Percentiles rank a stretch among this genome's conserved stretches.
These are phyloP conservation scores for Eurosta solidaginis DNA, from an alignment of 1,140 invertebrate species.

Conservation along the genomic window DNA sequence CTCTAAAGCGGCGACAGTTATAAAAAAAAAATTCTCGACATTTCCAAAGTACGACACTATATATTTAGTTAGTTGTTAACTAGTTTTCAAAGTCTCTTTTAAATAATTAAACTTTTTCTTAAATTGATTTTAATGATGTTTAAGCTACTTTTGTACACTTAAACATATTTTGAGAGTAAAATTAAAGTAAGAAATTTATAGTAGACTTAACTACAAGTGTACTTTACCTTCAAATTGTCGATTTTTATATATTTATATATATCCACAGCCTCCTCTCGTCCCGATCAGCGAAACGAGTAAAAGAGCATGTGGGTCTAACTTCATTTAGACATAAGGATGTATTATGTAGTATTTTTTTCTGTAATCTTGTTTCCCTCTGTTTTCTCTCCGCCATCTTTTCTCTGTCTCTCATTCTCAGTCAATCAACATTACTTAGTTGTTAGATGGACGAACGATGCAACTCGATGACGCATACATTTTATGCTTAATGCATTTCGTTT, in stretches of 20 bases:
- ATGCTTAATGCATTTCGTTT: neutral
- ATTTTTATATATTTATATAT: neutral
- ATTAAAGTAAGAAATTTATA: neutral
- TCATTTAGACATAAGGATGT: neutral
- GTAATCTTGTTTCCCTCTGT: too few relatives aligned
- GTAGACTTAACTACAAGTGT: conserved; percentile 15
- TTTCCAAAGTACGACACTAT: conserved; percentile 3
- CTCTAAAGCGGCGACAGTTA: too few relatives aligned
- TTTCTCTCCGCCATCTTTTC: neutral
- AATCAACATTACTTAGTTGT: neutral
- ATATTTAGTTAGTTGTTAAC: neutral
- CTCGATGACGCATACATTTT: neutral
- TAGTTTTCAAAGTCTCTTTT: neutral
- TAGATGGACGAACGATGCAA: conserved; percentile 24
- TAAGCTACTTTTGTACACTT: neutral
- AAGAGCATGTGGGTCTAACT: conserved; percentile 24
- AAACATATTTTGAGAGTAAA: neutral
- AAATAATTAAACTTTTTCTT: neutral
- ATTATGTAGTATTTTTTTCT: too few relatives aligned
- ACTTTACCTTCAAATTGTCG: conserved; percentile 29
- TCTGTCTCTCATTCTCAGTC: neutral
- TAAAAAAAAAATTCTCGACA: neutral
- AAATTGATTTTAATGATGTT: neutral
- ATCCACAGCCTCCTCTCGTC: conserved; percentile 18
- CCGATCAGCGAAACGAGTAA: conserved; percentile 9